Evolutionary conservation across 1,140 invertebrate species (phyloP).

Genomic region (Whitmania pigra): DNA sequence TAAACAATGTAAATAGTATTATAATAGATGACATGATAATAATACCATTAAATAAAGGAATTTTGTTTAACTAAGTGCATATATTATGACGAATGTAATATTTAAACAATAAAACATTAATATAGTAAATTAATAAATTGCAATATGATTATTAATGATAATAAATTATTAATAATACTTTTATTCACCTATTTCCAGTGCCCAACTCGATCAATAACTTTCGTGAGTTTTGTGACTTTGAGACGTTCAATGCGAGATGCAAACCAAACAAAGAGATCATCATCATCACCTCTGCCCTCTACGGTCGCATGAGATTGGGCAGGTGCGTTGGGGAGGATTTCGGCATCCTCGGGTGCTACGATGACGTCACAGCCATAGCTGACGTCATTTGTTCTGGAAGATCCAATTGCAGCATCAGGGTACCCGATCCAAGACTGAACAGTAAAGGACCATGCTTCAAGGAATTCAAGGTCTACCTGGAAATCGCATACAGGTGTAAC

Average conservation of each 20-base stretch:
- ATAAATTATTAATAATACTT: too few species aligned
- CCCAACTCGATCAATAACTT: too few species aligned
- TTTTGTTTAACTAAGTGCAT: too few species aligned
- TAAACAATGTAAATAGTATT: too few species aligned
- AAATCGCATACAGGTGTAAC: not conserved
- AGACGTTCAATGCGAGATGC: constrained; percentile 15
- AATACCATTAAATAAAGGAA: too few species aligned
- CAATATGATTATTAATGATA: too few species aligned
- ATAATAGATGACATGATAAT: too few species aligned
- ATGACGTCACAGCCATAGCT: not conserved
- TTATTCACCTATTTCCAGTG: too few species aligned
- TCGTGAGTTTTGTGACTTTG: constrained; percentile 18
- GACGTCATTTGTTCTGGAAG: not conserved
- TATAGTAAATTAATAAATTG: too few species aligned
- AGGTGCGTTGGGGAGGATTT: constrained; percentile 1
- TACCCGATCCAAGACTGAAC: constrained; percentile 1
- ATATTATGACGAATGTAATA: too few species aligned
- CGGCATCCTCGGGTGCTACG: not conserved
- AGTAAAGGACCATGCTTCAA: not conserved
- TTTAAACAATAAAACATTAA: too few species aligned
- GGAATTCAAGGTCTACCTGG: constrained; percentile 2
- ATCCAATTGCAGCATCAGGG: not conserved
- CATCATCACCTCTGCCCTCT: constrained; percentile 12
- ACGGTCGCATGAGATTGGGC: constrained; percentile 16
- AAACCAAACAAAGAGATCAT: constrained; percentile 8